A percentile compares a stretch with the other conserved stretches of the same genome.
These are phyloP conservation scores for Lasius platythorax DNA, from an alignment of 2,888 invertebrate species.

Conservation along the genomic window DNA sequence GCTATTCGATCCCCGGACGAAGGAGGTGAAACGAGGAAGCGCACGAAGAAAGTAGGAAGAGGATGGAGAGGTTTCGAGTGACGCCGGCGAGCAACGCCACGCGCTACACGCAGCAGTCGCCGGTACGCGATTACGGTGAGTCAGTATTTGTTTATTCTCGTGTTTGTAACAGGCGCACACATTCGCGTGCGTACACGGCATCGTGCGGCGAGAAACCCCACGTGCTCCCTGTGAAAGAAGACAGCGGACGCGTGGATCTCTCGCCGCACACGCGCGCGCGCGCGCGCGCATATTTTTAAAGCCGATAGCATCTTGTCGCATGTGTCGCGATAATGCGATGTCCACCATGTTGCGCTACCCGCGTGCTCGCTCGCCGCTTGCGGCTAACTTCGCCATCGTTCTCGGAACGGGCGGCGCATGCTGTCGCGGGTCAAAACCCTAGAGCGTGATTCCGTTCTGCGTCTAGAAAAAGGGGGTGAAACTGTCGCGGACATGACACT, in stretches of 20 bases:
- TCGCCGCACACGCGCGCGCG: neutral
- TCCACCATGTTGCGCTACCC: conserved; percentile 38
- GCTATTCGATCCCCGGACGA: neutral
- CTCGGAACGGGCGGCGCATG: conserved; percentile 17
- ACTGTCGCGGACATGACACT: neutral
- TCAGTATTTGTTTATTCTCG: neutral
- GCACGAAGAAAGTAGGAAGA: neutral
- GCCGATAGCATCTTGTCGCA: neutral
- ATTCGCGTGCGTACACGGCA: neutral
- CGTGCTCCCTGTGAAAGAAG: conserved; percentile 11
- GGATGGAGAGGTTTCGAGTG: conserved; percentile 81
- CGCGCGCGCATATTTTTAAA: conserved; percentile 1
- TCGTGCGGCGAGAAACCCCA: neutral
- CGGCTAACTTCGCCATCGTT: conserved; percentile 29
- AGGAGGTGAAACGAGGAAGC: neutral
- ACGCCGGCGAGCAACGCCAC: conserved; percentile 79
- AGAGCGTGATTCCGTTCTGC: conserved; percentile 7
- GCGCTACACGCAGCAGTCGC: conserved; percentile 70
- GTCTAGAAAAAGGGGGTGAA: neutral
- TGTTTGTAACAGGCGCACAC: no score
- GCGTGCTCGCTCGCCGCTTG: neutral
- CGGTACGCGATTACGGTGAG: conserved; percentile 79
- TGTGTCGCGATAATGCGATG: neutral
- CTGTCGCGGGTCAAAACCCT: conserved; percentile 26
- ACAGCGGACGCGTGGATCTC: neutral